Conservation (phyloP, 2,888 invertebrate genomes). For the Diplolepis rosae region DNA sequence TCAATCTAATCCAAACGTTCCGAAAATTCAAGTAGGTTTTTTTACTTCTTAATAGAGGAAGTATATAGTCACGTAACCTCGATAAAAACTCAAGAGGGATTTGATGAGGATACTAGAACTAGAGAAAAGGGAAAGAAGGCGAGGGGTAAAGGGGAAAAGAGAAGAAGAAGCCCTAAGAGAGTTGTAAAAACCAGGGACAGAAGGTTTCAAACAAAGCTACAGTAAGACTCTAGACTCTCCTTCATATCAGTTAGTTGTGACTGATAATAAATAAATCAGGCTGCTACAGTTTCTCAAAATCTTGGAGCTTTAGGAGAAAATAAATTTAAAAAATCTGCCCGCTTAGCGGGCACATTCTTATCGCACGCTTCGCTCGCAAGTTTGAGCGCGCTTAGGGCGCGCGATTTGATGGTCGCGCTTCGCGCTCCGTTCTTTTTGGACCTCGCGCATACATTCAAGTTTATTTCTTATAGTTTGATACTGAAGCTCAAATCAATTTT, state of each 20-base stretch:
- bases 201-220: not conserved
- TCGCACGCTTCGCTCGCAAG: too few species aligned
- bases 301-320: too few species aligned
- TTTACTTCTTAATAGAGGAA: not conserved
- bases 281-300: not conserved
- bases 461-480: too few species aligned
- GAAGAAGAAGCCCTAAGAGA: not conserved
- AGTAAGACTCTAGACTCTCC: not conserved
- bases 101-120: not conserved
- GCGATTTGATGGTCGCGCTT: too few species aligned
- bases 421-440: too few species aligned
- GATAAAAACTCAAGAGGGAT: not conserved
- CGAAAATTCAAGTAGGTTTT: not conserved
- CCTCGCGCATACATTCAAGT: too few species aligned
- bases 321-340: too few species aligned
- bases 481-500: too few species aligned
- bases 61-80: not conserved
- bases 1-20: not conserved
- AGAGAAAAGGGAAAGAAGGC: not conserved
- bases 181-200: not conserved
- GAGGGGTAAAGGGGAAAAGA: not conserved
- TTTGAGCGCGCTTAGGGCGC: too few species aligned
- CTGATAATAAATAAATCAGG: not conserved
- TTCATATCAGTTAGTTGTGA: not conserved
- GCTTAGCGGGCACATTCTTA: too few species aligned